Conservation (phyloP, 2,797 vertebrate species). For the Lophotriccus pileatus region DNA sequence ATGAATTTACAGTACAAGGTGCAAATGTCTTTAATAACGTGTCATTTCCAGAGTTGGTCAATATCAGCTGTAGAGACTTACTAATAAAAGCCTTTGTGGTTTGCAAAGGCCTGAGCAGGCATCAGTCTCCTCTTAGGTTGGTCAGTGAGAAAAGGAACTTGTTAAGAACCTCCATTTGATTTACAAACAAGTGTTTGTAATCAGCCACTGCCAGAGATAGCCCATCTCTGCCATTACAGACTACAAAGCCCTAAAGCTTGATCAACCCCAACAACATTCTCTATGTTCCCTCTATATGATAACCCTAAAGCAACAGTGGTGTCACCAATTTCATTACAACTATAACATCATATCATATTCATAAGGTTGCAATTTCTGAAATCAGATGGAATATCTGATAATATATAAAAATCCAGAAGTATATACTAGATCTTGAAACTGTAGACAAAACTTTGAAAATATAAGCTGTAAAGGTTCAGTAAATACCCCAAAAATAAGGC, state of each 20-base stretch:
- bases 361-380: neutral
- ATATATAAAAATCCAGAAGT: neutral
- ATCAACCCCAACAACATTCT: neutral
- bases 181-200: neutral
- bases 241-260: neutral
- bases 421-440: neutral
- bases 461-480: neutral
- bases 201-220: neutral
- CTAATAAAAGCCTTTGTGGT: neutral
- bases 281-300: neutral
- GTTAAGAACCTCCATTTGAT: neutral
- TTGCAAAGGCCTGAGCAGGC: neutral
- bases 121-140: neutral
- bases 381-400: neutral
- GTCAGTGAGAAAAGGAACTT: neutral
- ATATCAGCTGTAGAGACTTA: neutral
- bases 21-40: rapidly evolving
- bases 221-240: neutral
- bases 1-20: neutral
- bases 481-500: neutral
- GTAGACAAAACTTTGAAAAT: neutral
- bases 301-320: neutral
- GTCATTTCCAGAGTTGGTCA: neutral
- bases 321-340: neutral
- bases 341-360: neutral